Base-by-base conservation (phyloP, 2,113 vertebrate genomes). In the Cebidichthys violaceus region DNA sequence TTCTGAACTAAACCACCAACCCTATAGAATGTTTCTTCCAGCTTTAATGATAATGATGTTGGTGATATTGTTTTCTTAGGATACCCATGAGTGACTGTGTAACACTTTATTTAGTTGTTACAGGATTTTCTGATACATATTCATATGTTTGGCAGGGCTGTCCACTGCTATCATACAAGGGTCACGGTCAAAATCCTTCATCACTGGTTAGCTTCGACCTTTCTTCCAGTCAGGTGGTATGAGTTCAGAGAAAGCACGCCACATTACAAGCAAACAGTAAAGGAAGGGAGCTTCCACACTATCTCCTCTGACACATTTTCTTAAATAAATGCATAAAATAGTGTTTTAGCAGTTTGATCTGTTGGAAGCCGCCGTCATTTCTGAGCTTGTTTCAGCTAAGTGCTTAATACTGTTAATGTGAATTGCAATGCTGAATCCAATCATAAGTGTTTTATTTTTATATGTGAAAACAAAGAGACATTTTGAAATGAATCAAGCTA, bases 371-470 rank as follows among this genome's bases (percentile, higher is more conserved):
- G 3, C 22, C 5, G 10, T 65, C 33, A 24, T 24, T 67, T 45
- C 24, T 29, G 24, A 67, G n/a, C 39, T 18, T 31, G 4, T 33
- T 52, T 50, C 33, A 29, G 39, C 9, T 33, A 47, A 13, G 13
- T 13, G 22, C 17, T 27, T 3, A 9, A 47, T 18, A 41, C 50
- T 35, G 14, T n/a, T 31, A 7, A 72, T 69, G 70, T 69, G 29
- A 70, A 57, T 59, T 10, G 6, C 20, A 27, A 45, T 79, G 67
- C 70, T 82, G 64, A 27, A 15, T 71, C 5, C 24, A 41, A 82
- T 64, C 69, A 33, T 39, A 50, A 22, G 15, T 22, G 41, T 43
- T 85, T 61, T 77, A 77, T 81, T 81, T 85, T 81, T 81, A 60
- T 85, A 86, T 8, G 3, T 70, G 27, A 55, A 15, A 75, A 69